Base-by-base conservation (phyloP, 2,888 invertebrate genomes). In the Ceraclea dissimilis region DNA sequence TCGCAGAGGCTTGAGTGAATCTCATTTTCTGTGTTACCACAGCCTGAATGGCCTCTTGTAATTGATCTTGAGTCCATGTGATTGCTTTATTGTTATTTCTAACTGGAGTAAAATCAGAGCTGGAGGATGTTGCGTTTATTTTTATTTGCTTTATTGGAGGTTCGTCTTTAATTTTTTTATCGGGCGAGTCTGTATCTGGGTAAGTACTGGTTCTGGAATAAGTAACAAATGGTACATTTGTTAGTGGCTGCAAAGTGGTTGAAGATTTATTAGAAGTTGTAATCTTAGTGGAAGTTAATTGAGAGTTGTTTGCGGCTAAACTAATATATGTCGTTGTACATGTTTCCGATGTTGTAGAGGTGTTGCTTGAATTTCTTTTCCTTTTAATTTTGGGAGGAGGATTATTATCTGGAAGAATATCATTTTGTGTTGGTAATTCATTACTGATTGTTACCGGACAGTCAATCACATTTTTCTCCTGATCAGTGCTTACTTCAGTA, bases 1-100 rank as follows among this genome's bases (percentile, higher is more conserved):
- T 78, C 17, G 82, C 76, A 13, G 86, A 82, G 0, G 88, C 87
- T 70, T 86, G 86, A 4, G 88, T 87, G 72, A 88, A 88, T 59
- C 87, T 81, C 86, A 88, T 84, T 68, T 80, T 79, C 71, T 88
- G 88, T 2, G 82, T 83, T 64, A 86, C 83, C 50, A 88, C 86
- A 1, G 87, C 86, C 65, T 85, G 82, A 61, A 88, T 85, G 47
- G 88, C 88, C 68, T 86, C 85, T 70, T 85, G 84, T 46, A 88
- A 82, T 69, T 86, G 85, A 57, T 77, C 79, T 67, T 86, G 85
- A 11, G 83, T 85, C 88, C 88, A 88, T 61, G 83, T 83, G 49
- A 86, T 86, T 49, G 84, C 81, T 79, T 86, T 87, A 78, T 50
- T 54, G 17, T 44, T 54, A 18, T 44, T 34, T 18, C 44, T 49